Base-by-base conservation (phyloP, 2,113 vertebrate species). In the Parotia lawesii region DNA sequence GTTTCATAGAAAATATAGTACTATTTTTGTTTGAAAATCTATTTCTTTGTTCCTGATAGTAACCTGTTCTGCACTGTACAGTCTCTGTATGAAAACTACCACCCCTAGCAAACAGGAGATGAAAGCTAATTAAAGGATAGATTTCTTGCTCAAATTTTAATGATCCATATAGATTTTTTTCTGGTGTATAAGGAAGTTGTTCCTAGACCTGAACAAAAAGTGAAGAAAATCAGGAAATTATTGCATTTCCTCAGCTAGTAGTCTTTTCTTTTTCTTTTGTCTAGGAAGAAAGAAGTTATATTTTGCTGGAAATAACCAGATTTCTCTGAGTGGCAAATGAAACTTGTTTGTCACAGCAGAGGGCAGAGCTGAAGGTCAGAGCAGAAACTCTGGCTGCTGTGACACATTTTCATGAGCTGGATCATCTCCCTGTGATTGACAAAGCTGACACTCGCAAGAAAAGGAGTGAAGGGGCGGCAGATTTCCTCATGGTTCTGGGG, bases 281-380 rank as follows among this genome's bases (percentile, higher is more conserved):
- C 20, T 56, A 57, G 76, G 85, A 93, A 96, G 71, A 33, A 76
- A 85, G 79, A 92, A 92, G 89, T 73, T 91, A 25, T 70, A 83
- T 92, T 93, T 95, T 94, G 67, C 81, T 93, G 71, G 65, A 94
- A 96, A 95, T 87, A 89, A 87, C 85, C 95, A 94, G 85, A 89
- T 95, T 95, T 94, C 67, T 94, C 82, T 94, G 89, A 96, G 93
- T 95, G 91, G 95, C 86, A 92, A 97, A 97, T 95, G 96, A 91
- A 96, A 96, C 91, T 92, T 94, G 93, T 97, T 97, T 96, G 96
- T 97, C 94, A 96, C 93, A 95, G 94, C 93, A 94, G 96, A 97
- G 91, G 83, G 94, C 94, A 97, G 75, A 92, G 65, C 90, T 96
- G 95, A 96, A 97, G 97, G 96, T 97, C 97, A 96, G 90, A 94